Conservation (phyloP, 1,140 invertebrate genomes). For the Euschistus heros region DNA sequence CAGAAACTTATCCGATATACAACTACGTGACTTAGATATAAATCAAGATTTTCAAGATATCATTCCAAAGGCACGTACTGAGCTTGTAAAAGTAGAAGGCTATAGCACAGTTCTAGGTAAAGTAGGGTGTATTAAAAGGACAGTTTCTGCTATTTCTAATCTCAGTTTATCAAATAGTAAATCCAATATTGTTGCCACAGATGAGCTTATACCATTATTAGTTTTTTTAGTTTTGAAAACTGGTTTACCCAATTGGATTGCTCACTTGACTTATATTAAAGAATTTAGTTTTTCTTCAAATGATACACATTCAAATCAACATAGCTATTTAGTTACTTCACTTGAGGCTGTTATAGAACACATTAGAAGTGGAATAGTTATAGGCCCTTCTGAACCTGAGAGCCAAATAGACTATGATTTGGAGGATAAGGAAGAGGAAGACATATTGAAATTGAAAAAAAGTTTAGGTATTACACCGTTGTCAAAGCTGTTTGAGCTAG, state of each 20-base stretch:
- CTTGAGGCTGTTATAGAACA: conserved; percentile 72
- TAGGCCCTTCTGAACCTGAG: conserved; percentile 42
- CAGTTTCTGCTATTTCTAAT: conserved; percentile 48
- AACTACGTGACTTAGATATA: conserved; percentile 59
- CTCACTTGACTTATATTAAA: conserved; percentile 65
- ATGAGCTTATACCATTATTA: conserved; percentile 68
- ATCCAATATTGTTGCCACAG: conserved; percentile 47
- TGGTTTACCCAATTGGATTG: conserved; percentile 68
- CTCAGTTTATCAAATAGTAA: conserved; percentile 30
- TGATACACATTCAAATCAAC: conserved; percentile 52
- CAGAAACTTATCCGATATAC: conserved; percentile 59
- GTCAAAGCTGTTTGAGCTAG: conserved; percentile 43
- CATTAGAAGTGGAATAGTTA: conserved; percentile 52
- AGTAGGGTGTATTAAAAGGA: conserved; percentile 60
- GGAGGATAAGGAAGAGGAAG: conserved; percentile 10
- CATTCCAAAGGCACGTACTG: conserved; percentile 56
- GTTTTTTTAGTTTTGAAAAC: conserved; percentile 71
- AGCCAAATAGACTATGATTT: conserved; percentile 38
- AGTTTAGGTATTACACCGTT: conserved; percentile 27
- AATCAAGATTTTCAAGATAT: conserved; percentile 49
- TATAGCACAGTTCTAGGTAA: conserved; percentile 67
- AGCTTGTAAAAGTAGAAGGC: conserved; percentile 57
- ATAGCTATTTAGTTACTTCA: conserved; percentile 63
- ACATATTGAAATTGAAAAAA: conserved; percentile 14
- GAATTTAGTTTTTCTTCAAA: conserved; percentile 59